Evolutionary conservation across 2,888 invertebrate species (phyloP).

Genomic region (Trissonchulus sp.): DNA sequence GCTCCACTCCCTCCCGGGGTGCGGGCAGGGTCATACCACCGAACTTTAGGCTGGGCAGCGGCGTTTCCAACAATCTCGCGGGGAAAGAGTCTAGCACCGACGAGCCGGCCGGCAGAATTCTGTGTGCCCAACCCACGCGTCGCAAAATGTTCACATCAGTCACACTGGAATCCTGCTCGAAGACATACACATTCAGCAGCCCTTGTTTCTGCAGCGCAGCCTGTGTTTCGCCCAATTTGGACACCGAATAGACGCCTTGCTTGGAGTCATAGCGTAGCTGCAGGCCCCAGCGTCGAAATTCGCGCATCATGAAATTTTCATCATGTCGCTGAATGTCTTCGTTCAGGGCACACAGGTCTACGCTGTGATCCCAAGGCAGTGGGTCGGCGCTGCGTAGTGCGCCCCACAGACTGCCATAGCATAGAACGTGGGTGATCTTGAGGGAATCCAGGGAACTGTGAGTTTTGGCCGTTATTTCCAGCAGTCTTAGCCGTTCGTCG

Average conservation of each 20-base stretch:
- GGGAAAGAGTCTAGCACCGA: constrained; percentile 58
- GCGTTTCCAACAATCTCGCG: constrained; percentile 56
- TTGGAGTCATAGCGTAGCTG: constrained; percentile 57
- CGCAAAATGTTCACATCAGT: constrained; percentile 52
- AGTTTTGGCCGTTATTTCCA: constrained; percentile 1
- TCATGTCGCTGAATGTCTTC: constrained; percentile 35
- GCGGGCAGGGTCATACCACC: constrained; percentile 58
- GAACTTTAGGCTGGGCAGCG: constrained; percentile 57
- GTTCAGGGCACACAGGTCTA: constrained; percentile 59
- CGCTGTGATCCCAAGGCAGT: constrained; percentile 60
- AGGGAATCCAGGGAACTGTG: constrained; percentile 53
- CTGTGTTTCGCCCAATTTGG: constrained; percentile 13
- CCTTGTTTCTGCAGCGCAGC: background rate
- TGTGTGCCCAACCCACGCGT: constrained; percentile 59
- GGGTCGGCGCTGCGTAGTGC: constrained; percentile 58
- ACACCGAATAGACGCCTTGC: constrained; percentile 58
- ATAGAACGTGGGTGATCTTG: constrained; percentile 59
- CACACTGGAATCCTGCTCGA: constrained; percentile 58
- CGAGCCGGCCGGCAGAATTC: constrained; percentile 58
- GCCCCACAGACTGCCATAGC: constrained; percentile 61
- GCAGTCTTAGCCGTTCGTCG: too few species aligned
- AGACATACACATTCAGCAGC: constrained; percentile 56
- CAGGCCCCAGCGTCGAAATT: constrained; percentile 57
- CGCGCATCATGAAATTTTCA: constrained; percentile 56
- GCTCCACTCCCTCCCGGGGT: constrained; percentile 60